Evolutionary conservation across 2,888 invertebrate species (phyloP).

Genomic region (Stenotaenia linearis): DNA sequence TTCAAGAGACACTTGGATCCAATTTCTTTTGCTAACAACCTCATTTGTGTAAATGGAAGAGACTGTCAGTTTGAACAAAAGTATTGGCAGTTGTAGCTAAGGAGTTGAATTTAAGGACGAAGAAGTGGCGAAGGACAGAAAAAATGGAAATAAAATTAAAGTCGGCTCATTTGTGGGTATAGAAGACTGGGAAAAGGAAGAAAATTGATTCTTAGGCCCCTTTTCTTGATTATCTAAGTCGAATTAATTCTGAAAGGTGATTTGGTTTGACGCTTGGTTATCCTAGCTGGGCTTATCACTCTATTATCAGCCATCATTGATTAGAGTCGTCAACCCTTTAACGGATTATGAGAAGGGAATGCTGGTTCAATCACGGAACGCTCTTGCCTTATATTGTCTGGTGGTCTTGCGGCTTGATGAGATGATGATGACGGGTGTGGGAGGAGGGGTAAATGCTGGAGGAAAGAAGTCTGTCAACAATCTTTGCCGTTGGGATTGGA

Average conservation of each 20-base stretch:
- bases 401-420: slow-evolving; percentile 19
- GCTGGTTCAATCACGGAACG: slow-evolving; percentile 17
- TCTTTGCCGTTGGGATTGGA: background rate
- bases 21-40: slow-evolving; percentile 14
- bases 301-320: slow-evolving; percentile 19
- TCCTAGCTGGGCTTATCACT: background rate
- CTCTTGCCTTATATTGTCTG: background rate
- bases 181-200: too few relatives aligned
- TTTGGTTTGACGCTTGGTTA: slow-evolving; percentile 1
- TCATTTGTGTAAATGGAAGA: background rate
- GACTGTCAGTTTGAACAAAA: slow-evolving; percentile 10
- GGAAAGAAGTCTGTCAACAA: slow-evolving; percentile 12
- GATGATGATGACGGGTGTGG: background rate
- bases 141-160: background rate
- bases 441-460: background rate
- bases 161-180: background rate
- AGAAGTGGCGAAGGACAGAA: background rate
- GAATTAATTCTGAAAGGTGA: slow-evolving; percentile 8
- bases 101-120: background rate
- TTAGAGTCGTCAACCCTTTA: slow-evolving; percentile 26
- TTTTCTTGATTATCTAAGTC: background rate
- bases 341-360: slow-evolving; percentile 8
- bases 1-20: slow-evolving; percentile 21
- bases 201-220: background rate
- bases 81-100: background rate